Evolutionary conservation across 2,113 vertebrate species (phyloP), one percentile per base, ranked within the genome.

Genomic region (Calyptomena viridis): DNA sequence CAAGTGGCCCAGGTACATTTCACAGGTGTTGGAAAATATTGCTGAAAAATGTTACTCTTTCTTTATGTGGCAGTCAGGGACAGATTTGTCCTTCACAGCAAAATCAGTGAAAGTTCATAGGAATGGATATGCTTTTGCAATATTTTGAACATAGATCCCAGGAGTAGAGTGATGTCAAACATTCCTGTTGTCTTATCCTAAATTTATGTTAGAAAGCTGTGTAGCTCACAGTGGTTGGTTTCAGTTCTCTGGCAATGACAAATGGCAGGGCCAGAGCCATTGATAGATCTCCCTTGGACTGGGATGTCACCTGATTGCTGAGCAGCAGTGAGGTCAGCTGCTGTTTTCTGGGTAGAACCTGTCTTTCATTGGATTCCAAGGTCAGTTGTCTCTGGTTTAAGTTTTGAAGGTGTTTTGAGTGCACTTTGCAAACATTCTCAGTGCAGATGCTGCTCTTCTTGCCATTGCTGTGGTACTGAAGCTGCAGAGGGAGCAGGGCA

Each of bases 41-140:
- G 33, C 73, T 87, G 47, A 74, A 85, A 89, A 88, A 83, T 58
- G 3, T 72, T 59, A 35, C 28, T 66, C 12, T 58, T 72, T 84
- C 84, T 93, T 87, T 87, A 33, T 84, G 74, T 76, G 72, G 14
- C 58, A 6, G 52, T 67, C 5, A 27, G 76, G 80, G 68, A 93
- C 80, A 69, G 76, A 90, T 93, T 90, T 89, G 95, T 93, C 91
- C 93, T 96, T 94, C 74, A 69, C 74, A 92, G 75, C 44, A 69
- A 74, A 88, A 80, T 75, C 88, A 66, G 52, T 81, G 76, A 35
- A 94, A 90, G 83, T 84, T 94, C 88, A 53, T 35, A 90, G 92
- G 56, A 95, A 10, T 42, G 44, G 90, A 78, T 64, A 75, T 12
- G 47, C 88, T 88, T 91, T 81, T 78, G 52, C 69, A 85, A 14